These are phyloP conservation scores for Habropoda laboriosa DNA, from an alignment of 1,140 invertebrate species.

Conservation along the genomic window DNA sequence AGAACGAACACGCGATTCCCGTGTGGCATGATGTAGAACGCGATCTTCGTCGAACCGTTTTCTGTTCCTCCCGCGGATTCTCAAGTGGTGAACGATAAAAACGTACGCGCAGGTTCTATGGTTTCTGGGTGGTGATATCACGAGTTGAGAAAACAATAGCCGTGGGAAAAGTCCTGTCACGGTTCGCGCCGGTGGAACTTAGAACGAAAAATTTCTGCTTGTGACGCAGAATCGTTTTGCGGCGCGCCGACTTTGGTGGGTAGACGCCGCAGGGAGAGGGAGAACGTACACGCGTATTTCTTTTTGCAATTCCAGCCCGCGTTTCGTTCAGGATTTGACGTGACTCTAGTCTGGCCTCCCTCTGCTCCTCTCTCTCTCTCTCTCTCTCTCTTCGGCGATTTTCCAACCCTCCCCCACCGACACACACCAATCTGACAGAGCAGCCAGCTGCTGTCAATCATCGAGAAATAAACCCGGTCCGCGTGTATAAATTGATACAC, in stretches of 20 bases:
- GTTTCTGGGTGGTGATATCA: no score
- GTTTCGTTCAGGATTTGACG: conserved; percentile 65
- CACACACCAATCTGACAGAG: conserved; percentile 28
- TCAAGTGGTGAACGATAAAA: conserved; percentile 12
- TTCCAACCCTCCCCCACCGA: conserved; percentile 16
- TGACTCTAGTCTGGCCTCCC: conserved; percentile 12
- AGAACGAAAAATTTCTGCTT: conserved; percentile 55
- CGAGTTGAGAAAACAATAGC: conserved; percentile 54
- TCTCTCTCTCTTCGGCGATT: not conserved
- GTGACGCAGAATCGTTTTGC: conserved; percentile 63
- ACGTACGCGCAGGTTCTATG: conserved; percentile 9
- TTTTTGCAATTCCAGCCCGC: conserved; percentile 60
- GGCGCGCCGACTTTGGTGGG: not conserved
- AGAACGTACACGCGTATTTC: conserved; percentile 36
- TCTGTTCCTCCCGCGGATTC: not conserved
- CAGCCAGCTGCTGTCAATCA: conserved; percentile 71
- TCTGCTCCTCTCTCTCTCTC: not conserved
- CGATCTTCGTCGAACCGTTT: conserved; percentile 38
- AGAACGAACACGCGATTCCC: conserved; percentile 1
- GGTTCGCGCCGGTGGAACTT: conserved; percentile 2
- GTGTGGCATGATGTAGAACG: no score
- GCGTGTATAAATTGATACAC: conserved; percentile 71
- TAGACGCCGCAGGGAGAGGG: not conserved
- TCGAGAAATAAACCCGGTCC: conserved; percentile 70
- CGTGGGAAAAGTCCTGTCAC: conserved; percentile 12